phyloP scores from a whole-genome alignment of 2,113 vertebrate genomes.

The Tragelaphus strepsiceros region DNA sequence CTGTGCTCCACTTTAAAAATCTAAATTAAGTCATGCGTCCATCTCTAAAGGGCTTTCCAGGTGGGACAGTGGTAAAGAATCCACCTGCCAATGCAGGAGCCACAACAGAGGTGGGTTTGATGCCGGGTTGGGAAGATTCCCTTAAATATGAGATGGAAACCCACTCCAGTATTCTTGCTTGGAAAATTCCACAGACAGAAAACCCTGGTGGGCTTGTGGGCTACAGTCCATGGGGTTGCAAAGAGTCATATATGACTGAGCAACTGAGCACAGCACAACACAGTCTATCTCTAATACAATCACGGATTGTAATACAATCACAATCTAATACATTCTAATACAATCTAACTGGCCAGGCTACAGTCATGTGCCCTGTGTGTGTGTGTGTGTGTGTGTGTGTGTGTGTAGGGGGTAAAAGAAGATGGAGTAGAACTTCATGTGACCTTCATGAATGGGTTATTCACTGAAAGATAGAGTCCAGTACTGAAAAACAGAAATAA shows the following conservation, averaged over 20 bases:
- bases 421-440: too few species aligned
- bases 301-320: background rate
- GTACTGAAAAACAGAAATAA: background rate
- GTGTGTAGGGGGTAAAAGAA: background rate
- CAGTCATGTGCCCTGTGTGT: background rate
- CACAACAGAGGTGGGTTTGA: background rate
- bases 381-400: background rate
- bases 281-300: background rate
- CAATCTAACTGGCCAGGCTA: background rate
- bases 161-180: background rate
- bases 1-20: background rate
- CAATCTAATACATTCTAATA: background rate
- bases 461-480: background rate
- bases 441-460: background rate
- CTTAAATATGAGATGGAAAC: background rate
- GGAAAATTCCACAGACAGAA: background rate
- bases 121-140: background rate
- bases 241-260: background rate
- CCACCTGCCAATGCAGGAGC: background rate
- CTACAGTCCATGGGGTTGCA: background rate
- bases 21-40: background rate
- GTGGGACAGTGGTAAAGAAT: background rate
- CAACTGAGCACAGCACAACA: background rate
- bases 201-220: background rate
- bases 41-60: background rate